Base-by-base conservation (phyloP, 2,888 invertebrate species). In the Drosophila mettleri region DNA sequence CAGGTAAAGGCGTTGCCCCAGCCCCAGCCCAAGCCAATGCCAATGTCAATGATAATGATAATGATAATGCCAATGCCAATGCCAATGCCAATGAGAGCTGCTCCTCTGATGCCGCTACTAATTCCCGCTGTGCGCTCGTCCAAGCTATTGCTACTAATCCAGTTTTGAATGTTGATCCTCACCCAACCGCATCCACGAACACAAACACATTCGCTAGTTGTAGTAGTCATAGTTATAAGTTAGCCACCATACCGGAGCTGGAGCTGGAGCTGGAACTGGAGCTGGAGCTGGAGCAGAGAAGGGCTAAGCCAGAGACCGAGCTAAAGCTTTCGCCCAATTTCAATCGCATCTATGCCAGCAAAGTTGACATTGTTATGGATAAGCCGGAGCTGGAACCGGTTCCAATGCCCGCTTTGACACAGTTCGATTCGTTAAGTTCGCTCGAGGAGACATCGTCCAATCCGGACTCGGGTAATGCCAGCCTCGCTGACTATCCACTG, bases 381-480 rank as follows among this genome's bases (percentile, higher is more conserved):
- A 66, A 43, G 10, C 18, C 49, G 29, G 39, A 49, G 33, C n/a
- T 39, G 14, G 66, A 66, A 31, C 51, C 70, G 8, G 22, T 57
- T 49, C 2, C 68, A 29, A 45, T 29, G 12, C 24, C 64, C 3
- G n/a, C 27, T 3, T 20, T 82, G 18, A 83, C 76, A 10, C 88
- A 87, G 43, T 89, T 81, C 31, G 91, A 91, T 70, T 91, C 91
- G n/a, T 70, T 91, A 22, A 90, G 85, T 70, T 91, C 91, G 10
- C 73, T 89, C 29, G 91, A 91, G 51, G 88, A 88, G 51, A 88
- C 77, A 5, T 91, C 90, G 3, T 92, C 92, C 3, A 92, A 91
- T 81, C 91, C 92, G 2, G 92, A 92, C 66, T 92, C 92, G 66
- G 92, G 92, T 7, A 92, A 91, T 86, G 92, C 90, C 16, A 92